Percentiles rank a stretch among this genome's conserved stretches.
phyloP scores from a whole-genome alignment of 2,888 invertebrate species.

The Agriotes lineatus region DNA sequence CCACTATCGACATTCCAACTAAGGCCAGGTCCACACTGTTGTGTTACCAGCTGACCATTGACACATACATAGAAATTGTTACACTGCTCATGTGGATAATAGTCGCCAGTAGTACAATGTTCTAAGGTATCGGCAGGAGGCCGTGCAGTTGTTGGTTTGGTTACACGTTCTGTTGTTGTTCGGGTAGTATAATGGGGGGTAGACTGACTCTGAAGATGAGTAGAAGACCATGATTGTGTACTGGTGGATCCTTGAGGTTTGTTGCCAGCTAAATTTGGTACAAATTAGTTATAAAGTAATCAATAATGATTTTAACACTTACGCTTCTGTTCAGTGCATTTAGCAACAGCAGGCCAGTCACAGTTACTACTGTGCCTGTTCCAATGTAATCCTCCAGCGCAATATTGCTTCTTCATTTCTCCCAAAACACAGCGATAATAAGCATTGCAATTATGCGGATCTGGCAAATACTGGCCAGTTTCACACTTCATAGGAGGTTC shows the following conservation, averaged over 20 bases:
- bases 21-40: slow-evolving; percentile 81
- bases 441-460: slow-evolving; percentile 78
- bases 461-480: slow-evolving; percentile 69
- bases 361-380: slow-evolving; percentile 76
- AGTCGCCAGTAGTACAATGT: slow-evolving; percentile 77
- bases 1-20: slow-evolving; percentile 77
- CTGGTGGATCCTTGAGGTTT: slow-evolving; percentile 46
- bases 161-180: slow-evolving; percentile 45
- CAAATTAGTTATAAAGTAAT: no score
- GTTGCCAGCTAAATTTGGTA: neutral
- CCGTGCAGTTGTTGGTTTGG: slow-evolving; percentile 38
- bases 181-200: slow-evolving; percentile 31
- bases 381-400: slow-evolving; percentile 88
- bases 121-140: slow-evolving; percentile 35
- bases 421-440: slow-evolving; percentile 85
- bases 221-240: slow-evolving; percentile 55
- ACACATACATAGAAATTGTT: slow-evolving; percentile 83
- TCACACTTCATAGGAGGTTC: slow-evolving; percentile 61
- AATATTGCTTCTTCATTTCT: slow-evolving; percentile 77
- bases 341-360: slow-evolving; percentile 84
- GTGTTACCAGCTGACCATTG: slow-evolving; percentile 77
- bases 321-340: slow-evolving; percentile 69
- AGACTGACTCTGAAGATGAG: slow-evolving; percentile 49
- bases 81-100: slow-evolving; percentile 81
- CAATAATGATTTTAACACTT: slow-evolving; percentile 46